A percentile compares a stretch with the other conserved stretches of the same genome.
Conservation (phyloP, 2,888 invertebrate genomes). For the Drosophila gaucha region DNA sequence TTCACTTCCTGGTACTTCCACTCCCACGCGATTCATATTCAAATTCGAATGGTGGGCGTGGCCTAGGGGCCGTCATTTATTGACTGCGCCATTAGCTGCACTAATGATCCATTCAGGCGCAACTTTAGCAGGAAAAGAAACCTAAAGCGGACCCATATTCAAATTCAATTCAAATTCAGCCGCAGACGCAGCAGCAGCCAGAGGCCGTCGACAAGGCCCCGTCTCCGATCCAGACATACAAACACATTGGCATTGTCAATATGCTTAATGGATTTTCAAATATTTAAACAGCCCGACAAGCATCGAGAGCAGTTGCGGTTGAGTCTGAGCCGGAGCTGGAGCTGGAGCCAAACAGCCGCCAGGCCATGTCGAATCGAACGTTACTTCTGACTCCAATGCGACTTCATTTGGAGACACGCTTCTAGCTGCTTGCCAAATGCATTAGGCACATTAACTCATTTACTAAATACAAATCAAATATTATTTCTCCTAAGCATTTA, state of each 20-base stretch:
- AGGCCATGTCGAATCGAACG: neutral
- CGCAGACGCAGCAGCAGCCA: neutral
- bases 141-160: conserved; percentile 40
- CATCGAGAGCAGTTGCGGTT: conserved; percentile 44
- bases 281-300: conserved; percentile 70
- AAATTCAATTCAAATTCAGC: conserved; percentile 29
- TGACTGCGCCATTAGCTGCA: conserved; percentile 79
- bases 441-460: conserved; percentile 61
- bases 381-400: neutral
- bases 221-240: conserved; percentile 23
- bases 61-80: conserved; percentile 65
- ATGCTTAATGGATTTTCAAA: conserved; percentile 81
- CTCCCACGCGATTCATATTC: conserved; percentile 63
- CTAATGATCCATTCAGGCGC: conserved; percentile 76
- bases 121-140: conserved; percentile 47
- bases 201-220: neutral
- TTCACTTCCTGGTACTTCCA: conserved; percentile 21
- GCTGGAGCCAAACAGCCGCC: conserved; percentile 5
- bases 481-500: neutral
- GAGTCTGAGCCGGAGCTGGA: conserved; percentile 1
- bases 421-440: conserved; percentile 43
- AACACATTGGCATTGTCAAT: conserved; percentile 69
- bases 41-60: conserved; percentile 71
- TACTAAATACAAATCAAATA: conserved; percentile 43
- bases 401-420: conserved; percentile 4